Conservation (phyloP, 1,140 invertebrate genomes). For the Chelonus insularis region DNA sequence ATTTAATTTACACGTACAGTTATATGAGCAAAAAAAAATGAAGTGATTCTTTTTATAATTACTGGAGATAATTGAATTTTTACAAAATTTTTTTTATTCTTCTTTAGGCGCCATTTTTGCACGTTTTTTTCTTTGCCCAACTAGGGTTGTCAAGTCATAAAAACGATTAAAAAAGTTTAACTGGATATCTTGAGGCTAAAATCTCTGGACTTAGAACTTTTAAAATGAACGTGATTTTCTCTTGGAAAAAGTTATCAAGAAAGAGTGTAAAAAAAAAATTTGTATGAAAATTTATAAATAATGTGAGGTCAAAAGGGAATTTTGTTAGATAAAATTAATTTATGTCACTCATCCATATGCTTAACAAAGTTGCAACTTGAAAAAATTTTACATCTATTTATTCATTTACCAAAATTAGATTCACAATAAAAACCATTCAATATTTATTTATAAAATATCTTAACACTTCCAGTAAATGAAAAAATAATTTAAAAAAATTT, state of each 20-base stretch:
- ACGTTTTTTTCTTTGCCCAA: background rate
- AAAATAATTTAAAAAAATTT: no score
- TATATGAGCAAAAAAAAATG: no score
- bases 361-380: no score
- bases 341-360: no score
- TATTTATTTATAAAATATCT: no score
- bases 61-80: conserved; percentile 2
- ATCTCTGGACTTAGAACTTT: background rate
- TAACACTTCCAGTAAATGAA: no score
- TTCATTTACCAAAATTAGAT: no score
- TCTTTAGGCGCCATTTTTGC: background rate
- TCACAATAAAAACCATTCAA: no score
- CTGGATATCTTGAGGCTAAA: conserved; percentile 9
- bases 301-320: background rate
- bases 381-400: no score
- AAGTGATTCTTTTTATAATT: no score
- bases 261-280: conserved; percentile 1
- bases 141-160: conserved; percentile 6
- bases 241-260: background rate
- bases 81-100: background rate
- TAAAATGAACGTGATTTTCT: conserved; percentile 11
- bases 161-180: conserved; percentile 18
- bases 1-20: no score
- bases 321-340: no score
- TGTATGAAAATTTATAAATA: background rate